A percentile compares a stretch with the other conserved stretches of the same genome.
phyloP scores from a whole-genome alignment of 2,888 invertebrate genomes.

The Heliconius ethilla region DNA sequence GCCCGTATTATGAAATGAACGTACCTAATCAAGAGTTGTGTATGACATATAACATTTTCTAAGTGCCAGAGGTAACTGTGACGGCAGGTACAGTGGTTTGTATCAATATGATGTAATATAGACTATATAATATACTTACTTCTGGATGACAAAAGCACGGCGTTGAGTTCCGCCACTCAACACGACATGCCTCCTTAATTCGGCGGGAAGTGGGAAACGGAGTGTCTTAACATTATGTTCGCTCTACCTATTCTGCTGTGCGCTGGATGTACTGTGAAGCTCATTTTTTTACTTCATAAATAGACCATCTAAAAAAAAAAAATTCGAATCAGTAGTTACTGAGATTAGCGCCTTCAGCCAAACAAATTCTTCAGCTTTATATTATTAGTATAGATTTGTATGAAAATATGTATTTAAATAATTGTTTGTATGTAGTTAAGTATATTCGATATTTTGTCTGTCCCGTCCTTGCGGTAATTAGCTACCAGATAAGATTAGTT shows the following conservation, averaged over 20 bases:
- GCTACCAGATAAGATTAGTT: conserved; percentile 8
- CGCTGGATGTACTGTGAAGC: background rate
- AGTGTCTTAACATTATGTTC: background rate
- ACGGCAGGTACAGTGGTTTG: no score
- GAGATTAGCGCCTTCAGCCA: background rate
- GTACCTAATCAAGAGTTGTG: background rate
- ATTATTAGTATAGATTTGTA: background rate
- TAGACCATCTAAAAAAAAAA: background rate
- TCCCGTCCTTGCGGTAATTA: conserved; percentile 22
- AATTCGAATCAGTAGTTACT: background rate
- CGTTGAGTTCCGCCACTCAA: no score
- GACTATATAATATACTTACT: no score
- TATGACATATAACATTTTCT: background rate
- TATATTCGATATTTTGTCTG: conserved; percentile 3
- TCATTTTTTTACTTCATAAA: background rate
- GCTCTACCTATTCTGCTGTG: accelerated
- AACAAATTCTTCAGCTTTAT: background rate
- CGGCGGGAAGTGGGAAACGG: background rate
- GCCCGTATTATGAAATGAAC: background rate
- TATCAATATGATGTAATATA: no score
- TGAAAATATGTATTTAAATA: conserved; percentile 24
- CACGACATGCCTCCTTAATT: no score
- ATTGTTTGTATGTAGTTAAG: background rate
- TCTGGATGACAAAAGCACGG: no score
- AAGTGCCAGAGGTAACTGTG: no score